Conservation (phyloP, 2,888 invertebrate genomes). For the Venusia cambrica region DNA sequence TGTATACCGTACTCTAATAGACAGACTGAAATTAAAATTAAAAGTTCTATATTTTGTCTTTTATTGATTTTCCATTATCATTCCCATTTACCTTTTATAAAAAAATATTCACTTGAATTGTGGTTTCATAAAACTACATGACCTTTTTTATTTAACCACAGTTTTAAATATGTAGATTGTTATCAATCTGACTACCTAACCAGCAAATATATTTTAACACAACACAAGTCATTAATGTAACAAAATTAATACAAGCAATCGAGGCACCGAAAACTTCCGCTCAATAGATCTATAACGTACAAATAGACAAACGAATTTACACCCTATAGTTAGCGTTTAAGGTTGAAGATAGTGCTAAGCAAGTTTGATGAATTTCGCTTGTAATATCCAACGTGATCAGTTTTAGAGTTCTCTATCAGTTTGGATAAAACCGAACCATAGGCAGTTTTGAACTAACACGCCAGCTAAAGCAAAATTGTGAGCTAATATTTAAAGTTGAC, state of each 20-base stretch:
- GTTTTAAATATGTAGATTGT: no score
- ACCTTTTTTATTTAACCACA: no score
- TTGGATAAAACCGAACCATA: conserved; percentile 16
- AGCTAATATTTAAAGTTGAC: conserved; percentile 15
- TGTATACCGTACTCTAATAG: no score
- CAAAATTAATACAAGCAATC: conserved; percentile 25
- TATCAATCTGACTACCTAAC: no score
- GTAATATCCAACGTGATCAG: conserved; percentile 18
- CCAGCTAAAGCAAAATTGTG: conserved; percentile 4
- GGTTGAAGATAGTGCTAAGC: conserved; percentile 2
- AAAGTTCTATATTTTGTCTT: no score
- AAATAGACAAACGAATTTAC: conserved; percentile 4
- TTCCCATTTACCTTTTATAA: no score
- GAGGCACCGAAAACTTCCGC: conserved; percentile 22
- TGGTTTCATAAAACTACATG: no score
- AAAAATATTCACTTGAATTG: no score
- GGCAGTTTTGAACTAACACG: conserved; percentile 10
- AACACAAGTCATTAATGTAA: conserved; percentile 22
- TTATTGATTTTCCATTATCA: no score
- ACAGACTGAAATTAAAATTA: no score
- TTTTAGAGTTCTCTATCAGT: conserved; percentile 23
- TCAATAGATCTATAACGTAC: conserved; percentile 15
- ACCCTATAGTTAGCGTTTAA: conserved; percentile 2
- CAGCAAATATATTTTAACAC: background rate
- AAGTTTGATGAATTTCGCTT: conserved; percentile 26